phyloP scores from a whole-genome alignment of 2,888 invertebrate genomes.

The Aleiodes alternator region DNA sequence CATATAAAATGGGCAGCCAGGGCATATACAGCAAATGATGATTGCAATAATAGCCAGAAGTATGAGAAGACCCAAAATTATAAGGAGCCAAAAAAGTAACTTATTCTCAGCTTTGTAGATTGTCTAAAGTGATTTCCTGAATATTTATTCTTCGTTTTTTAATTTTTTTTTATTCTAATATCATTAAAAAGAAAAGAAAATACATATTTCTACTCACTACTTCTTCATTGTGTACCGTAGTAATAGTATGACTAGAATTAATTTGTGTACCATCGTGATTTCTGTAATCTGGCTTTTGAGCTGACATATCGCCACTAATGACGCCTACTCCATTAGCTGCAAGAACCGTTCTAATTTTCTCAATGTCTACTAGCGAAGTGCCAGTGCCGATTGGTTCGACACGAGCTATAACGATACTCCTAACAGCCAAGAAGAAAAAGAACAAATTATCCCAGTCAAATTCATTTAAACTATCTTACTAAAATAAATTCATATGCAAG shows the following conservation, averaged over 20 bases:
- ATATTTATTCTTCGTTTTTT: slow-evolving; percentile 34
- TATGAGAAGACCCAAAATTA: slow-evolving; percentile 85
- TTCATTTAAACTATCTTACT: neutral
- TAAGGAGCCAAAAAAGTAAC: slow-evolving; percentile 85
- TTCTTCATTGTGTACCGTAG: slow-evolving; percentile 63
- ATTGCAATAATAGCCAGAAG: slow-evolving; percentile 83
- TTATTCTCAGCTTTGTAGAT: slow-evolving; percentile 85
- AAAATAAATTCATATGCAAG: neutral
- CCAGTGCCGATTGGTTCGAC: slow-evolving; percentile 69
- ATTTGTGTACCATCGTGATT: slow-evolving; percentile 45
- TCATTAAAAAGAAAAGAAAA: neutral
- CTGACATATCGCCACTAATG: slow-evolving; percentile 63
- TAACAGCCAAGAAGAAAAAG: slow-evolving; percentile 50
- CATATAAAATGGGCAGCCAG: slow-evolving; percentile 89
- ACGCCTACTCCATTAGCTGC: slow-evolving; percentile 72
- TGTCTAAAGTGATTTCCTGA: slow-evolving; percentile 77
- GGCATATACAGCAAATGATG: slow-evolving; percentile 89
- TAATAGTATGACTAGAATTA: slow-evolving; percentile 52
- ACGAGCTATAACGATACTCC: slow-evolving; percentile 71
- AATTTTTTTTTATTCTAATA: neutral
- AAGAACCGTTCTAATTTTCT: slow-evolving; percentile 69
- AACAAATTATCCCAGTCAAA: neutral
- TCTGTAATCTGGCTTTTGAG: slow-evolving; percentile 50
- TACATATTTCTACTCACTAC: slow-evolving; percentile 62
- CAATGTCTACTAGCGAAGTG: slow-evolving; percentile 70